Conservation (phyloP, 1,140 invertebrate species). For the Paralvinella palmiformis region DNA sequence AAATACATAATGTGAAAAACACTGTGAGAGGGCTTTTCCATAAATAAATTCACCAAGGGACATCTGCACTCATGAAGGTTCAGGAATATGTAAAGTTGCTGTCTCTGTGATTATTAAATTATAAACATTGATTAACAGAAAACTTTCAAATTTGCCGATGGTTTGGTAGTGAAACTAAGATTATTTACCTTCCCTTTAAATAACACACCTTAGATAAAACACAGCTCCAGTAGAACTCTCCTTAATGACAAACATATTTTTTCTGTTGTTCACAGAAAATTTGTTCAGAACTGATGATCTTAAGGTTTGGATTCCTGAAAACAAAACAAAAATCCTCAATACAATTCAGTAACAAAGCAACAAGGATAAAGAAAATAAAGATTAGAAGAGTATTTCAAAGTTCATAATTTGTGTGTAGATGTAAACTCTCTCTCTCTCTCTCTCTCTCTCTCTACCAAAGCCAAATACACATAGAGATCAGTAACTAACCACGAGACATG, state of each 20-base stretch:
- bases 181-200: background rate
- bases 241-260: slow-evolving; percentile 77
- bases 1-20: too few relatives aligned
- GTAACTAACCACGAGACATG: slow-evolving; percentile 53
- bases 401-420: background rate
- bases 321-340: slow-evolving; percentile 12
- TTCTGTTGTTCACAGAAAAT: slow-evolving; percentile 68
- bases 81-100: too few relatives aligned
- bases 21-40: too few relatives aligned
- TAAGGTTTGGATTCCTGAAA: slow-evolving; percentile 53
- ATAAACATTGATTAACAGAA: too few relatives aligned
- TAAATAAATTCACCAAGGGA: too few relatives aligned
- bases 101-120: too few relatives aligned
- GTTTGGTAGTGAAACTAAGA: too few relatives aligned
- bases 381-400: background rate
- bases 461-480: too few relatives aligned
- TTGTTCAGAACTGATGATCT: slow-evolving; percentile 63
- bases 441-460: too few relatives aligned
- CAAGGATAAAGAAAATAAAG: background rate
- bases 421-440: too few relatives aligned
- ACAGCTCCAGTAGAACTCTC: slow-evolving; percentile 59
- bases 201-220: slow-evolving; percentile 59
- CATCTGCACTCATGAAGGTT: too few relatives aligned
- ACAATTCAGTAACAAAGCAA: background rate
- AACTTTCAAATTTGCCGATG: too few relatives aligned